Base-by-base conservation (phyloP, 2,888 invertebrate species). In the Ernsta delagoae region DNA sequence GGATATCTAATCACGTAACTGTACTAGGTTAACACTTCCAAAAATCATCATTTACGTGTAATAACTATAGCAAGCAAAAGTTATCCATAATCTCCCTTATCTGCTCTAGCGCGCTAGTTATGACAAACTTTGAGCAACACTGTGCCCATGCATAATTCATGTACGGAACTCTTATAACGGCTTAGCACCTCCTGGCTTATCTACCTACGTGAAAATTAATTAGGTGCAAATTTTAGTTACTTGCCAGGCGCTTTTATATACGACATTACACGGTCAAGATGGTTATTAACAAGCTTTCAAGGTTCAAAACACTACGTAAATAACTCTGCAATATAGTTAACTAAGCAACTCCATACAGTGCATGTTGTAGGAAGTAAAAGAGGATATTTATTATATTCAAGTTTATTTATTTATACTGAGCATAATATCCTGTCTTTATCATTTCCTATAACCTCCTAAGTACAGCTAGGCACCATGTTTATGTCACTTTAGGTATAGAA, bases 101-200 rank as follows among this genome's bases (percentile, higher is more conserved):
- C 5, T 54, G 54, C 54, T 34, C 36, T 16, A 31, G 43, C 39
- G 36, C n/a, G 34, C n/a, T 12, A 43, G 41, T 45, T 43, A 43
- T 8, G 16, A 36, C 16, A 66, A 59, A 59, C 60, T 66, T 66
- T 60, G 60, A 16, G 66, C 41, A 54, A 54, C 59, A 16, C 41
- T 60, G 60, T 12, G n/a, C 64, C 65, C 48, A 71, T 76, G 75
- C 74, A 76, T 76, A 74, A 73, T 76, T 71, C 72, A 76, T 75
- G 71, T 48, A 75, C 65, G 63, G 48, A 72, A 71, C 74, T 73
- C 71, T 73, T 73, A 71, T 72, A 66, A 63, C 70, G 71, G 70
- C 73, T 74, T 72, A 71, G 70, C 72, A 70, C 75, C 69, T 75
- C 54, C 41, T 54, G 43, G 60, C 70, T 65, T 70, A 71, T 69